A percentile compares a stretch with the other conserved stretches of the same genome.
Evolutionary conservation across 2,113 vertebrate species (phyloP).

Genomic region (Gallinago paraguaiae): DNA sequence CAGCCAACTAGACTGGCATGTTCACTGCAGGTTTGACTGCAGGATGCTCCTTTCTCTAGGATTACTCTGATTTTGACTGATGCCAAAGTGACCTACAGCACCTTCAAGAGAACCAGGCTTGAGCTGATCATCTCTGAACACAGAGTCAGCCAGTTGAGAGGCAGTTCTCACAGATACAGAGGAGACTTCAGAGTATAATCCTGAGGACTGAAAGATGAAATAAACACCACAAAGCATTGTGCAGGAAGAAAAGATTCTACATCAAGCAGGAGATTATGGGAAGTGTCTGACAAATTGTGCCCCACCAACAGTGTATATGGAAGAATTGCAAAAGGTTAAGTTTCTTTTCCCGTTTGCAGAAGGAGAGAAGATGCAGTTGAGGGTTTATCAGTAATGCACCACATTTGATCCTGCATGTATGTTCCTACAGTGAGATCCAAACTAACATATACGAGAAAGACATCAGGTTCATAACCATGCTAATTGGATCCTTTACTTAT

Average conservation of each 20-base stretch:
- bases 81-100: not conserved
- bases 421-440: not conserved
- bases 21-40: not conserved
- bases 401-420: not conserved
- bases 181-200: not conserved
- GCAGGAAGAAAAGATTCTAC: not conserved
- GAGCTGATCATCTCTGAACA: not conserved
- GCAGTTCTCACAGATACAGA: not conserved
- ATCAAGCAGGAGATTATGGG: not conserved
- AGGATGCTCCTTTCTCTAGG: not conserved
- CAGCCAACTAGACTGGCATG: not conserved
- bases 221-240: not conserved
- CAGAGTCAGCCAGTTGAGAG: not conserved
- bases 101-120: not conserved
- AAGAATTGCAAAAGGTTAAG: not conserved
- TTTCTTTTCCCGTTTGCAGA: not conserved
- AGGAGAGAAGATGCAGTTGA: not conserved
- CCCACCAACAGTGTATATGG: not conserved
- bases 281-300: not conserved
- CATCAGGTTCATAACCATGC: not conserved
- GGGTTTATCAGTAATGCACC: not conserved
- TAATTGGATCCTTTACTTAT: not conserved
- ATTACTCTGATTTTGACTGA: not conserved
- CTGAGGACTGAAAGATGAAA: not conserved
- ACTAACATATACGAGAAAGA: not conserved